Conservation (phyloP, 1,140 invertebrate species). For the Brachionus plicatilis region DNA sequence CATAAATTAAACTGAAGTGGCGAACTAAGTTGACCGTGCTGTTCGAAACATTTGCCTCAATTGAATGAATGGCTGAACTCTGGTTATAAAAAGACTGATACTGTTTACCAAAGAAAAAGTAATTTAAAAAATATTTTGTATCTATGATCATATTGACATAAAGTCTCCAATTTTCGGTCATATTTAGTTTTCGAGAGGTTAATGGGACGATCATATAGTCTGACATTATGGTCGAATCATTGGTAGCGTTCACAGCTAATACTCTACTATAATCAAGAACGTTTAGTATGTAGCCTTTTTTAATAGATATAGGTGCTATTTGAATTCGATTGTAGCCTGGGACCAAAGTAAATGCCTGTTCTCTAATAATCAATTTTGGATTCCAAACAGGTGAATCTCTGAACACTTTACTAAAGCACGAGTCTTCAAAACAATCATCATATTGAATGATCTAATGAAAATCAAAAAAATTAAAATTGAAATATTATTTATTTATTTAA, state of each 20-base stretch:
- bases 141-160: constrained; percentile 4
- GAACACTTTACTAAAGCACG: not conserved
- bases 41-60: not conserved
- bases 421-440: not conserved
- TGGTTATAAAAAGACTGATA: not conserved
- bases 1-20: not conserved
- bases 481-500: not conserved
- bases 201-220: not conserved
- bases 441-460: not conserved
- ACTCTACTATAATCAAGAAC: not conserved
- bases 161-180: not conserved
- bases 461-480: not conserved
- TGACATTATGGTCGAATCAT: not conserved
- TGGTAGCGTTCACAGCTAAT: not conserved
- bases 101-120: not conserved
- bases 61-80: not conserved
- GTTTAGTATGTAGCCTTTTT: not conserved
- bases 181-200: not conserved
- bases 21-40: not conserved
- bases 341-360: not conserved
- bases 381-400: not conserved
- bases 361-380: too few species aligned
- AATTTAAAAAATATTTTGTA: not conserved
- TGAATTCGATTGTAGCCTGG: constrained; percentile 4
- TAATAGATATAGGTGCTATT: not conserved